phyloP scores from a whole-genome alignment of 2,888 invertebrate genomes.

The Helobdella robusta region DNA sequence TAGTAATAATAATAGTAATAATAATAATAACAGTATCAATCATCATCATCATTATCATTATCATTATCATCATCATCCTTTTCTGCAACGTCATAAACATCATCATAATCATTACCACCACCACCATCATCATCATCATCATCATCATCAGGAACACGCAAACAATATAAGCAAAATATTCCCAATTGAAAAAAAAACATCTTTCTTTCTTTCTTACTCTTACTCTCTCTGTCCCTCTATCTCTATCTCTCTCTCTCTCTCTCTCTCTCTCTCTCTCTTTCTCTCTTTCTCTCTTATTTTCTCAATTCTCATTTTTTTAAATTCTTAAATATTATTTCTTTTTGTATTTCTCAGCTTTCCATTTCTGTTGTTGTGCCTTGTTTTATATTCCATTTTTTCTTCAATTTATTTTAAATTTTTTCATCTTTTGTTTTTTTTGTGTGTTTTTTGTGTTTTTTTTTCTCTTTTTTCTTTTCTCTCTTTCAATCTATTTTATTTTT shows the following conservation, averaged over 20 bases:
- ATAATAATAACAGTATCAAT: not conserved
- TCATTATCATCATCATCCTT: not conserved
- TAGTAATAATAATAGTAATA: not conserved
- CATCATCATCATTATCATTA: conserved; percentile 3
- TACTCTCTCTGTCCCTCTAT: conserved; percentile 5
- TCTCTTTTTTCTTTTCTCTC: too few species aligned
- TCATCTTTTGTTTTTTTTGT: too few species aligned
- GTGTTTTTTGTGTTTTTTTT: too few species aligned
- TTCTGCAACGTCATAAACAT: not conserved
- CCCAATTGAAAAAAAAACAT: not conserved
- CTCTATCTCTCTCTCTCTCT: conserved; percentile 25
- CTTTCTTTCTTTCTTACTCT: not conserved
- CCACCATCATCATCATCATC: conserved; percentile 4
- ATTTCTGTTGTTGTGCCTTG: too few species aligned
- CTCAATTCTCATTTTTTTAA: too few species aligned
- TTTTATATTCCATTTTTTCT: too few species aligned
- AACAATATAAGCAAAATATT: too few species aligned
- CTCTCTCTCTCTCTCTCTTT: conserved; percentile 27
- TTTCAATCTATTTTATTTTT: too few species aligned
- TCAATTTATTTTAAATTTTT: too few species aligned
- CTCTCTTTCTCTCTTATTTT: conserved; percentile 28
- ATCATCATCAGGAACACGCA: not conserved
- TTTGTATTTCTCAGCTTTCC: too few species aligned
- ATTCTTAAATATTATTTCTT: too few species aligned
- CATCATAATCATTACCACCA: not conserved